A percentile compares a stretch with the other conserved stretches of the same genome.
These are phyloP conservation scores for Hozukius guyotensis DNA, from an alignment of 2,797 vertebrate genomes.

Conservation along the genomic window DNA sequence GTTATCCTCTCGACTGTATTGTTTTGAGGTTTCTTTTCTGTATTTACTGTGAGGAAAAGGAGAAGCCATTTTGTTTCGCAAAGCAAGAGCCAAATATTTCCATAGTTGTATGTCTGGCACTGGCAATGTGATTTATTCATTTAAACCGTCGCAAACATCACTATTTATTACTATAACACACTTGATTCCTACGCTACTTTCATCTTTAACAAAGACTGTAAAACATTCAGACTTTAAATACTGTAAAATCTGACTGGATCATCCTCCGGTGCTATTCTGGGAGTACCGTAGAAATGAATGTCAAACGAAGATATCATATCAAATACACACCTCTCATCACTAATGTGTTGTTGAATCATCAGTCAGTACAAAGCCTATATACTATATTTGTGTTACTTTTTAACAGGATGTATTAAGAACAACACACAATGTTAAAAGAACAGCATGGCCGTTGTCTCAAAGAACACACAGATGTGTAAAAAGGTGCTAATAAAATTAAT, in stretches of 20 bases:
- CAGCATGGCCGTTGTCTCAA: neutral
- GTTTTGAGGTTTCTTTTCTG: constrained; percentile 80
- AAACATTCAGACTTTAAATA: neutral
- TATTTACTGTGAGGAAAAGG: constrained; percentile 73
- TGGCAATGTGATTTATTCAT: constrained; percentile 49
- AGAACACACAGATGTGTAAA: neutral
- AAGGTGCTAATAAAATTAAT: neutral
- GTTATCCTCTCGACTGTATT: constrained; percentile 86
- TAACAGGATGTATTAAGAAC: neutral
- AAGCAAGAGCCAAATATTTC: constrained; percentile 76
- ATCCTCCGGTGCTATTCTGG: neutral
- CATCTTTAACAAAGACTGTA: constrained; percentile 2
- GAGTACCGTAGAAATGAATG: neutral
- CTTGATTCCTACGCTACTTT: constrained; percentile 15
- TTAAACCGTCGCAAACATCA: constrained; percentile 42
- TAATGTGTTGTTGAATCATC: neutral
- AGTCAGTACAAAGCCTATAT: neutral
- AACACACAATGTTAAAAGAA: neutral
- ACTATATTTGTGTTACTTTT: neutral
- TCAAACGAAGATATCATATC: neutral
- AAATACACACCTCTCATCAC: neutral
- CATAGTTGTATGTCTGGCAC: constrained; percentile 68
- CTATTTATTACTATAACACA: constrained; percentile 33
- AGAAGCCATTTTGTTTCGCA: constrained; percentile 76
- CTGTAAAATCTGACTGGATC: neutral